These are phyloP conservation scores for Jordanella pulchra DNA, from an alignment of 2,797 vertebrate species.

Conservation along the genomic window DNA sequence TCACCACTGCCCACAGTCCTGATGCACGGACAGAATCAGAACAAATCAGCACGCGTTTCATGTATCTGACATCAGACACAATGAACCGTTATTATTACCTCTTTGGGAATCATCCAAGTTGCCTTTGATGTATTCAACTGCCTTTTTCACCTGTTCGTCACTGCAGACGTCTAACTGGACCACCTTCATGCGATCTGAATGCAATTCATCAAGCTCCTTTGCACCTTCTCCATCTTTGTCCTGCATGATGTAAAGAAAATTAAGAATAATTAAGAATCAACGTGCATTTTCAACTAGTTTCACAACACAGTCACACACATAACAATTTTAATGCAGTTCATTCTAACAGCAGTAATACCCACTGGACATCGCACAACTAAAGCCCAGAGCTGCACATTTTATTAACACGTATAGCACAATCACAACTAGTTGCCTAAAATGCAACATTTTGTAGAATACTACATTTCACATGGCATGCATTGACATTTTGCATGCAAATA, in stretches of 20 bases:
- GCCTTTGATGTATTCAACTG: constrained; percentile 75
- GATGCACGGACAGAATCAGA: neutral
- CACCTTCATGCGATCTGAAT: constrained; percentile 84
- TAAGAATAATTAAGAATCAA: neutral
- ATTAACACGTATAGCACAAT: no score
- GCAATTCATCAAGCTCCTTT: constrained; percentile 78
- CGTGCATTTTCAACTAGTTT: neutral
- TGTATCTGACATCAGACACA: neutral
- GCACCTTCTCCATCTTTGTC: constrained; percentile 83
- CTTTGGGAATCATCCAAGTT: constrained; percentile 76
- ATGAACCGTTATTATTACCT: constrained; percentile 58
- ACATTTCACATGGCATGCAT: neutral
- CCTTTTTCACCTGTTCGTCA: constrained; percentile 82
- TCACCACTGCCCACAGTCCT: constrained; percentile 92
- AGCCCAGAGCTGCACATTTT: neutral
- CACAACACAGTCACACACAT: neutral
- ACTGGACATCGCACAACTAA: neutral
- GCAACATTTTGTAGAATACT: no score
- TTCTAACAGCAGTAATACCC: neutral
- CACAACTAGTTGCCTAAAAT: no score
- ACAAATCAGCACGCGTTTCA: neutral
- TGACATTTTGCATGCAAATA: neutral
- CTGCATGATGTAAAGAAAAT: constrained; percentile 57
- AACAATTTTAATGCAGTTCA: neutral
- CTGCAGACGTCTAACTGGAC: constrained; percentile 90